Conservation (phyloP, 2,888 invertebrate genomes). For the Andrena chrysosceles region DNA sequence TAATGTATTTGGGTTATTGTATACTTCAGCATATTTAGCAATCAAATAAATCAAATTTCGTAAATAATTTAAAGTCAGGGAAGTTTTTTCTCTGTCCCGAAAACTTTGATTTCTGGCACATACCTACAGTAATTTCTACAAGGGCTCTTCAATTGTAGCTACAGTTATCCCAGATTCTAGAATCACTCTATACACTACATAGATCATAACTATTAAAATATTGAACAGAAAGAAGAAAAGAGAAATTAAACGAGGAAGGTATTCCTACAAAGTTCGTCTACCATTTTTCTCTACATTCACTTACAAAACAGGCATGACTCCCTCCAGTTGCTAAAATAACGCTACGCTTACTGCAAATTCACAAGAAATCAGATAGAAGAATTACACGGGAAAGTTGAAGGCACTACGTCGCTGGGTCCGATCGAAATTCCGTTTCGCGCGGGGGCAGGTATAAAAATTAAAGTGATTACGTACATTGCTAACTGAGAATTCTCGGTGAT, state of each 20-base stretch:
- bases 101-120: too few relatives aligned
- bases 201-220: too few relatives aligned
- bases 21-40: too few relatives aligned
- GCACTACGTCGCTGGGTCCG: background rate
- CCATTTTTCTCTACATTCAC: slow-evolving; percentile 12
- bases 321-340: background rate
- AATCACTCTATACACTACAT: too few relatives aligned
- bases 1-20: too few relatives aligned
- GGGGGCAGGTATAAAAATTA: background rate
- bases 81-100: too few relatives aligned
- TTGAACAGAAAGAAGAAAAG: background rate
- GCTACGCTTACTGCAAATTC: background rate
- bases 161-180: too few relatives aligned
- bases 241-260: background rate
- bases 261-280: background rate
- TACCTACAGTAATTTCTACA: too few relatives aligned
- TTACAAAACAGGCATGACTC: background rate
- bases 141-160: too few relatives aligned
- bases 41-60: too few relatives aligned
- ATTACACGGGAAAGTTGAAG: background rate
- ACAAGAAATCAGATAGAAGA: background rate
- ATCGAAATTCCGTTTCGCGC: background rate
- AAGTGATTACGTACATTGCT: background rate
- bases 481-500: background rate
- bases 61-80: too few relatives aligned